Conservation (phyloP, 2,888 invertebrate genomes). For the Tipula lateralis region DNA sequence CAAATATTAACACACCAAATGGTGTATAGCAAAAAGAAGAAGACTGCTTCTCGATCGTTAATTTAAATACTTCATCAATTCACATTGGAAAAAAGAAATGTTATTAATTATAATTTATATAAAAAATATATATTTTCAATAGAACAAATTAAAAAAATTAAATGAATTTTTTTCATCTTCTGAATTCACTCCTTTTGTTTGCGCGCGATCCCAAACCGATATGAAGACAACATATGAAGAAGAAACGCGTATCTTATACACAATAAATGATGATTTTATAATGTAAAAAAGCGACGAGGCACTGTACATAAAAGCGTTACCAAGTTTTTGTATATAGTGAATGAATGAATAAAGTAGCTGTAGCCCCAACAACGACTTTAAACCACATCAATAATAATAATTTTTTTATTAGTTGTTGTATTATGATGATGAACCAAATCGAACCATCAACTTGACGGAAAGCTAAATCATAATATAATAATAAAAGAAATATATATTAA, state of each 20-base stretch:
- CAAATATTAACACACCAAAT: neutral
- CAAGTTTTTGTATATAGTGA: neutral
- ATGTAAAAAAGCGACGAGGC: neutral
- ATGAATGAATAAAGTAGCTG: neutral
- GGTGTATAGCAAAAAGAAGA: neutral
- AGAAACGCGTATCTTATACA: neutral
- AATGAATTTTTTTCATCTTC: neutral
- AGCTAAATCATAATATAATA: neutral
- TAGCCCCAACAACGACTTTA: constrained; percentile 24
- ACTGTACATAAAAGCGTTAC: neutral
- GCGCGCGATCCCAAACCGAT: constrained; percentile 19
- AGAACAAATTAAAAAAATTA: constrained; percentile 24
- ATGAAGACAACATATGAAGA: too few relatives aligned
- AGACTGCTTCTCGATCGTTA: neutral
- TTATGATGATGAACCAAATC: neutral
- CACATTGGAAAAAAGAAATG: neutral
- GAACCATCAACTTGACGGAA: neutral
- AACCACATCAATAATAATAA: neutral
- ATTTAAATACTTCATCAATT: constrained; percentile 19
- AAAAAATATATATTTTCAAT: neutral
- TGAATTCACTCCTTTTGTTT: constrained; percentile 19
- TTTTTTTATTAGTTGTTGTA: neutral
- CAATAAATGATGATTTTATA: neutral
- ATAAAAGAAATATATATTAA: neutral
- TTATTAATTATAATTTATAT: neutral